Evolutionary conservation across 2,888 invertebrate genomes (phyloP).

Genomic region (Lordiphosa andalusiaca): DNA sequence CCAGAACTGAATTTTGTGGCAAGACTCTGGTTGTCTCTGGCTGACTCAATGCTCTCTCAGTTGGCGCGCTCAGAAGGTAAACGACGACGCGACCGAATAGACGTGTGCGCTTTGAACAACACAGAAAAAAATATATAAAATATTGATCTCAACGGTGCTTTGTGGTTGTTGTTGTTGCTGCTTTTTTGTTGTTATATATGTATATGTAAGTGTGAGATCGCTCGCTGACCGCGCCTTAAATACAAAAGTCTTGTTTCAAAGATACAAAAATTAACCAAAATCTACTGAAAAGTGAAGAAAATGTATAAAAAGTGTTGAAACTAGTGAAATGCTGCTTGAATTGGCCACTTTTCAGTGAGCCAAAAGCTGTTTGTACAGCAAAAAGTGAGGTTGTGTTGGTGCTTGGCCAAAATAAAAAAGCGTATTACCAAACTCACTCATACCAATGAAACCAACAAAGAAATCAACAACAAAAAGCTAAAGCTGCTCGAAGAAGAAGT

Average conservation of each 20-base stretch:
- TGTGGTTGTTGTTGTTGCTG: constrained; percentile 36
- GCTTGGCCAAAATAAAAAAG: constrained; percentile 43
- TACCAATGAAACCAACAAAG: constrained; percentile 34
- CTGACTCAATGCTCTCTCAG: constrained; percentile 51
- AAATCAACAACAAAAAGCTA: constrained; percentile 26
- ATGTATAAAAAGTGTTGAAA: constrained; percentile 28
- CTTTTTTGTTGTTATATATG: constrained; percentile 20
- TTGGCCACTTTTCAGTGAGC: constrained; percentile 1
- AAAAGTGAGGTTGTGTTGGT: constrained; percentile 74
- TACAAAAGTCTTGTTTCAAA: constrained; percentile 5
- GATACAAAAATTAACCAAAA: constrained; percentile 14
- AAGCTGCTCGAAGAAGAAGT: constrained; percentile 21
- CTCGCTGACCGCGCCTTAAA: constrained; percentile 71
- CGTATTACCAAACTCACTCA: constrained; percentile 66
- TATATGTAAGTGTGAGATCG: constrained; percentile 50
- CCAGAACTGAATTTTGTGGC: constrained; percentile 14
- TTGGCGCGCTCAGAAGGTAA: constrained; percentile 55
- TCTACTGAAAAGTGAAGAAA: constrained; percentile 11
- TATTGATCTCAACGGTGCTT: constrained; percentile 74
- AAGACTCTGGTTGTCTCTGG: constrained; percentile 16
- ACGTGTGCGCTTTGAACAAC: constrained; percentile 56
- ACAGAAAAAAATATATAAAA: constrained; percentile 29
- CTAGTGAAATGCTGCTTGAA: background rate
- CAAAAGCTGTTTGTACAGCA: constrained; percentile 9
- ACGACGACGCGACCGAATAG: constrained; percentile 55